phyloP scores from a whole-genome alignment of 2,797 vertebrate genomes.

The Eremophila alpestris region DNA sequence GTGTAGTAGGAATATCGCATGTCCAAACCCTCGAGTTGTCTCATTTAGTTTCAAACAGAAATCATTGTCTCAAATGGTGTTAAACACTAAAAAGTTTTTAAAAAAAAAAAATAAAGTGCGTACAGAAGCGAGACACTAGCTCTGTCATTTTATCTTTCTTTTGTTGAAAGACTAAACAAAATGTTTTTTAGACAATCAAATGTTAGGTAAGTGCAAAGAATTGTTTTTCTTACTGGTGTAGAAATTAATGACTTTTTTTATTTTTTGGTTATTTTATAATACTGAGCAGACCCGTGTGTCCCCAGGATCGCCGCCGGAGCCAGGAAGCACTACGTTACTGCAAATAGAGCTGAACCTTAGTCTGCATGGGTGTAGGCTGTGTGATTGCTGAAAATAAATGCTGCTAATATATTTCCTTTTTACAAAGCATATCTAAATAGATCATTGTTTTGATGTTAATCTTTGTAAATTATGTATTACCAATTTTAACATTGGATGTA shows the following conservation, averaged over 20 bases:
- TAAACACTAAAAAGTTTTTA: conserved; percentile 80
- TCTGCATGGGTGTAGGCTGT: conserved; percentile 85
- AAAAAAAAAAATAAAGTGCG: conserved; percentile 72
- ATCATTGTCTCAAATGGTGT: conserved; percentile 78
- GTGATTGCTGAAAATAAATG: conserved; percentile 85
- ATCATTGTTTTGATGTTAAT: conserved; percentile 87
- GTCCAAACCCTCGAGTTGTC: conserved; percentile 71
- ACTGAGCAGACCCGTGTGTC: conserved; percentile 73
- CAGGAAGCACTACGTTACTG: conserved; percentile 91
- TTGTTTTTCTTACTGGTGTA: conserved; percentile 83
- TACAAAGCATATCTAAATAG: conserved; percentile 85
- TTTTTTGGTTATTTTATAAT: conserved; percentile 81
- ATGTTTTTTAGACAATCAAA: conserved; percentile 86
- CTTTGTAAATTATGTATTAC: conserved; percentile 89
- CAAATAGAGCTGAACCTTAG: conserved; percentile 84
- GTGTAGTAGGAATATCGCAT: conserved; percentile 76
- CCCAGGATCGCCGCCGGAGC: conserved; percentile 78
- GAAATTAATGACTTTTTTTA: conserved; percentile 83
- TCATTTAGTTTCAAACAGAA: conserved; percentile 73
- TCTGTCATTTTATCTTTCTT: conserved; percentile 83
- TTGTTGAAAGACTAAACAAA: conserved; percentile 82
- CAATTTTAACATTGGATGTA: conserved; percentile 89
- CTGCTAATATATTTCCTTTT: conserved; percentile 89
- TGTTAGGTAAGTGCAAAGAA: conserved; percentile 81
- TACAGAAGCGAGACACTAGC: conserved; percentile 78